Conservation (phyloP, 2,888 invertebrate species). For the Pseudeuparius sepicola region DNA sequence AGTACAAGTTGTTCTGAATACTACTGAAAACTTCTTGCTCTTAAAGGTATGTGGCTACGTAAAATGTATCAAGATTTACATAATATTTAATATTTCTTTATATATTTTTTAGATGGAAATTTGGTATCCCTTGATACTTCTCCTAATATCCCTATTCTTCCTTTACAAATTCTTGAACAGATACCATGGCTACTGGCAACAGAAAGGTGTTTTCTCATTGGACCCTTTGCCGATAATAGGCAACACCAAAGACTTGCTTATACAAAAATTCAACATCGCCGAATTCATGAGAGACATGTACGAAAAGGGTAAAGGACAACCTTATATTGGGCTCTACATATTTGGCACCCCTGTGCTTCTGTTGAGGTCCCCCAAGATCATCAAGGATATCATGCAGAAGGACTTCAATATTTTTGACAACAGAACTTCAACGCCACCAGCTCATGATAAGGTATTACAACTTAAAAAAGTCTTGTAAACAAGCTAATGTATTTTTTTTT, state of each 20-base stretch:
- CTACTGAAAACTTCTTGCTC: no score
- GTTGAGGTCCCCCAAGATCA: constrained; percentile 4
- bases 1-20: no score
- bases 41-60: no score
- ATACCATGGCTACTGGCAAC: constrained; percentile 10
- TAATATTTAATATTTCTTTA: no score
- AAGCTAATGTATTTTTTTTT: no score
- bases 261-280: background rate
- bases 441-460: no score
- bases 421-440: constrained; percentile 1
- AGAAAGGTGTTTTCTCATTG: constrained; percentile 4
- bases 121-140: background rate
- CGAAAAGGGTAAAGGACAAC: background rate
- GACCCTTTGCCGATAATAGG: constrained; percentile 9
- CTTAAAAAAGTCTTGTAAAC: no score
- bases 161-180: constrained; percentile 8
- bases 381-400: constrained; percentile 8
- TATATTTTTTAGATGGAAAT: background rate
- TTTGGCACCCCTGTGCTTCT: constrained; percentile 7
- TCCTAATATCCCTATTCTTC: constrained; percentile 4
- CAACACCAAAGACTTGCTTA: constrained; percentile 1
- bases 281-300: background rate
- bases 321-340: constrained; percentile 9
- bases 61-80: no score
- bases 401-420: constrained; percentile 8